Conservation (phyloP, 1,140 invertebrate genomes). For the Drosophila littoralis region DNA sequence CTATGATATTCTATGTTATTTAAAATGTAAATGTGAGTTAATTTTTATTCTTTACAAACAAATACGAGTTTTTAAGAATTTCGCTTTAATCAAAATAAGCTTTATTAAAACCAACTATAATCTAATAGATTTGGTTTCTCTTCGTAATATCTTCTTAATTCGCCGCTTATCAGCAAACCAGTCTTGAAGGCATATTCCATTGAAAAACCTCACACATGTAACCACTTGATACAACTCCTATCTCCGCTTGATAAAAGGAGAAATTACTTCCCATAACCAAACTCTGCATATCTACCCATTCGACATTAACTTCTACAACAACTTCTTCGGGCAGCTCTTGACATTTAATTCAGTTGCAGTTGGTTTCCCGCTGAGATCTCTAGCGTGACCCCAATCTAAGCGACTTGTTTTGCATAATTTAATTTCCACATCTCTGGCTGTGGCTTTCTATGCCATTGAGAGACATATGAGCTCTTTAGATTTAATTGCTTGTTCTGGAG, state of each 20-base stretch:
- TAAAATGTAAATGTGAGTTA: too few relatives aligned
- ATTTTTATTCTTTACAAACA: too few relatives aligned
- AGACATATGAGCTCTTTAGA: slow-evolving; percentile 44
- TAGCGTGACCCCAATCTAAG: slow-evolving; percentile 61
- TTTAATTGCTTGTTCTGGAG: slow-evolving; percentile 44
- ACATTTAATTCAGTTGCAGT: slow-evolving; percentile 50
- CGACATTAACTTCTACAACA: slow-evolving; percentile 24
- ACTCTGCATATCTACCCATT: not conserved
- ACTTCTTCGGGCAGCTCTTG: slow-evolving; percentile 39
- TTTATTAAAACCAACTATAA: not conserved
- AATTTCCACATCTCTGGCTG: slow-evolving; percentile 27
- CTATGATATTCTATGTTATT: too few relatives aligned
- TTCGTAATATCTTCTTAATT: not conserved
- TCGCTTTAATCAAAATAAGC: not conserved
- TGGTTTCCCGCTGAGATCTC: slow-evolving; percentile 41
- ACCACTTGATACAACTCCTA: not conserved
- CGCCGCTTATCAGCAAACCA: not conserved
- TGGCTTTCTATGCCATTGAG: slow-evolving; percentile 46
- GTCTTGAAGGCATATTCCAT: not conserved
- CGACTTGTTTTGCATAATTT: slow-evolving; percentile 75
- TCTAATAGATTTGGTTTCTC: not conserved
- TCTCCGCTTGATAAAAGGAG: slow-evolving; percentile 2
- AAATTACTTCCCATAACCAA: slow-evolving; percentile 44
- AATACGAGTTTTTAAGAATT: too few relatives aligned
- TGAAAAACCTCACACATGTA: slow-evolving; percentile 2